Base-by-base conservation (phyloP, 2,797 vertebrate genomes). In the Onychomys leucogaster region DNA sequence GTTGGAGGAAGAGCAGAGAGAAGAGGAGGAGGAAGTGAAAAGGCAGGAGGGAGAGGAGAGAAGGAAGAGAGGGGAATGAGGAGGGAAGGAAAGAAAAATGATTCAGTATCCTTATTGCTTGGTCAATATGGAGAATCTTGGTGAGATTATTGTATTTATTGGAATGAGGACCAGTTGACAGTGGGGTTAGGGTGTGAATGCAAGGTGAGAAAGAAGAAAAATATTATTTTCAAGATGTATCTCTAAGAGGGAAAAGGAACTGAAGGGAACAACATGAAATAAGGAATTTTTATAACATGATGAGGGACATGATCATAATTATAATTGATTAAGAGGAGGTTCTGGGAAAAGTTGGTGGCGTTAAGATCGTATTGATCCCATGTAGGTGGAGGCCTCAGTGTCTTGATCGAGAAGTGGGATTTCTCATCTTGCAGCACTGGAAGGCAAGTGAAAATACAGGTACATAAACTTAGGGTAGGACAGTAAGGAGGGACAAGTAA, bases 241-340 rank as follows among this genome's bases (percentile, higher is more conserved):
- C 52, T 86, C 80, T 71, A 82, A 90, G 19, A 73, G 89, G 4
- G 41, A 91, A 49, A 91, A 34, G n/a, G 6, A 84, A 55, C 78
- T 21, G 0, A 83, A 16, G 21, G 17, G 5, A 46, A 94, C 14
- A 11, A 92, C 41, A 91, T 49, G 37, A 13, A 84, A 84, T 10
- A 96, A 61, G 21, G 9, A 90, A 29, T 88, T 86, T 37, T 55
- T 91, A 86, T 52, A 90, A 95, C 32, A 43, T 92, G 52, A 21
- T 59, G 17, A 90, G 46, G 93, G 19, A 80, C 17, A 19, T 90
- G 83, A 41, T n/a, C 46, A 94, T 83, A 94, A 83, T 94, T 83
- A 67, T 76, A 91, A 92, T 2, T 52, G 80, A 91, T n/a, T 78
- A 41, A 34, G 89, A 95, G 46, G 19, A 82, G 3, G 8, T 82